These are phyloP conservation scores for Drosophila seguyi DNA, from an alignment of 1,140 invertebrate genomes.

Conservation along the genomic window DNA sequence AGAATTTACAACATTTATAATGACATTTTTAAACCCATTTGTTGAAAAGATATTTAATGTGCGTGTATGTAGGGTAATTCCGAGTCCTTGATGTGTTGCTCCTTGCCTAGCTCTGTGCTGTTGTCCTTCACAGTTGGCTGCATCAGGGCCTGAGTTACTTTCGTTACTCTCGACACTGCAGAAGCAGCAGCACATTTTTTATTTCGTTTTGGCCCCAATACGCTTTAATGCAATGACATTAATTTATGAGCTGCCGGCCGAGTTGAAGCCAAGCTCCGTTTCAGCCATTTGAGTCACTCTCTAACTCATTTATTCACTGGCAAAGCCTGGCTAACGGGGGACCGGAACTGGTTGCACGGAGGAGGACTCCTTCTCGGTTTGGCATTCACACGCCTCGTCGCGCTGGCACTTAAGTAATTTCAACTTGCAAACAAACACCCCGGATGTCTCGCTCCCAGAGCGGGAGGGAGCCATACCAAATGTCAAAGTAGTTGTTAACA, in stretches of 20 bases:
- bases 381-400: slow-evolving; percentile 71
- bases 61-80: not conserved
- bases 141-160: slow-evolving; percentile 45
- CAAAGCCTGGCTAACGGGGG: not conserved
- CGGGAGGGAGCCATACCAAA: slow-evolving; percentile 42
- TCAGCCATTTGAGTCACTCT: slow-evolving; percentile 26
- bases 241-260: slow-evolving; percentile 59
- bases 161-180: slow-evolving; percentile 53
- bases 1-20: not conserved
- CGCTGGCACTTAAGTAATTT: slow-evolving; percentile 77
- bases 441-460: slow-evolving; percentile 18
- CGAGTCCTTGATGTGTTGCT: not conserved
- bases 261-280: slow-evolving; percentile 32
- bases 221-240: slow-evolving; percentile 73
- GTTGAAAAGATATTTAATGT: not conserved
- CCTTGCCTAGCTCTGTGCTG: not conserved
- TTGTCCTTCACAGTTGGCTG: slow-evolving; percentile 64
- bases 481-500: slow-evolving; percentile 83
- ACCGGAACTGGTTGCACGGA: slow-evolving; percentile 2
- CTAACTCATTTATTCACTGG: slow-evolving; percentile 46
- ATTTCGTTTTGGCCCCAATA: slow-evolving; percentile 33
- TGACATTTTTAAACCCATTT: not conserved
- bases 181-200: slow-evolving; percentile 13
- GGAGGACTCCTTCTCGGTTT: slow-evolving; percentile 28
- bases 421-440: slow-evolving; percentile 63